A percentile compares a stretch with the other conserved stretches of the same genome.
These are phyloP conservation scores for Syngnathus floridae DNA, from an alignment of 2,113 vertebrate species.

Conservation along the genomic window DNA sequence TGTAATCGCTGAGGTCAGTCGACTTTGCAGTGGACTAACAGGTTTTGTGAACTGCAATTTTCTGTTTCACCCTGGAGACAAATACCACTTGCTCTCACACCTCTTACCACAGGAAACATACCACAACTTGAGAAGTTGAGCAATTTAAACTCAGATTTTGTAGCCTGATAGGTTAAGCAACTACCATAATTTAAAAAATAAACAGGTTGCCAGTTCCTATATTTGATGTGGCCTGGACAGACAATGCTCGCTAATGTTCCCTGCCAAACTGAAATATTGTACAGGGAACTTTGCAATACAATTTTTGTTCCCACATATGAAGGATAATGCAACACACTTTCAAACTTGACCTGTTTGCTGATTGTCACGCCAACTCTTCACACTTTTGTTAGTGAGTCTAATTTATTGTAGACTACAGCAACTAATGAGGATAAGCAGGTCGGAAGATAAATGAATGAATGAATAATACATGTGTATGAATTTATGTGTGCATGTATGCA, in stretches of 20 bases:
- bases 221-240: not conserved
- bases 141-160: not conserved
- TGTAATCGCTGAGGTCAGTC: constrained; percentile 5
- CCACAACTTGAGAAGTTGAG: not conserved
- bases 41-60: constrained; percentile 22
- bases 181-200: not conserved
- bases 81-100: constrained; percentile 6
- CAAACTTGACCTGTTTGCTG: not conserved
- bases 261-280: not conserved
- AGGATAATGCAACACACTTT: no score
- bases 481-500: no score
- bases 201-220: not conserved
- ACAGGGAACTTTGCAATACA: not conserved
- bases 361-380: not conserved
- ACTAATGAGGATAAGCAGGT: no score
- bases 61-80: constrained; percentile 7
- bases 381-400: not conserved
- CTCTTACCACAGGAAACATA: not conserved
- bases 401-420: no score
- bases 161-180: not conserved
- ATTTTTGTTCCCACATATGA: not conserved
- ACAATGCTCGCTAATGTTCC: not conserved
- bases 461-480: no score
- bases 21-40: constrained; percentile 13
- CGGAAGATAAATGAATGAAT: no score